Evolutionary conservation across 2,113 vertebrate species (phyloP).

Genomic region (Pygoscelis adeliae): DNA sequence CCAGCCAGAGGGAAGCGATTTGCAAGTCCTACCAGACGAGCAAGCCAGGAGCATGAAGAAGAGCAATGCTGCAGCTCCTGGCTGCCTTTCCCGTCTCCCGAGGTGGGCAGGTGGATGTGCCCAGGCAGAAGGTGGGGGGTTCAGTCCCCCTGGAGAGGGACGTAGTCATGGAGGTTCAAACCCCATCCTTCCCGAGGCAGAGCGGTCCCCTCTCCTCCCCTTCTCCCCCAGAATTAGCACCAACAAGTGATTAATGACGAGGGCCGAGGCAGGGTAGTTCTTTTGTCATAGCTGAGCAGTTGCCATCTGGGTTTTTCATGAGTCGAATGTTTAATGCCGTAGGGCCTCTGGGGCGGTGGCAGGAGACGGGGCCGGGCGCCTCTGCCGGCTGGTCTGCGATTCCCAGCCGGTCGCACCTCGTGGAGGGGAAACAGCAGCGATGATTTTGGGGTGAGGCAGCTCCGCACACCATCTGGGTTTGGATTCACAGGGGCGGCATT

Average conservation of each 20-base stretch:
- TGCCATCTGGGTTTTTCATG: background rate
- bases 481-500: rapidly evolving
- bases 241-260: rapidly evolving
- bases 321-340: rapidly evolving
- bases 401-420: background rate
- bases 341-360: rapidly evolving
- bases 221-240: background rate
- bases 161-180: rapidly evolving
- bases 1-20: background rate
- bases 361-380: background rate
- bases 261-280: too few species aligned
- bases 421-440: background rate
- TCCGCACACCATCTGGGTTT: background rate
- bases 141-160: background rate
- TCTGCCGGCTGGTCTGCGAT: background rate
- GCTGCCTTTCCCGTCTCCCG: background rate
- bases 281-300: rapidly evolving
- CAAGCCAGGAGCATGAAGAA: background rate
- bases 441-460: background rate
- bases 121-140: rapidly evolving
- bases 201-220: background rate
- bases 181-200: background rate
- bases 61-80: background rate
- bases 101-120: background rate
- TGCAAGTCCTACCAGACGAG: background rate